Percentiles rank a stretch among this genome's conserved stretches.
phyloP scores from a whole-genome alignment of 2,113 vertebrate species.

The Semnornis frantzii region DNA sequence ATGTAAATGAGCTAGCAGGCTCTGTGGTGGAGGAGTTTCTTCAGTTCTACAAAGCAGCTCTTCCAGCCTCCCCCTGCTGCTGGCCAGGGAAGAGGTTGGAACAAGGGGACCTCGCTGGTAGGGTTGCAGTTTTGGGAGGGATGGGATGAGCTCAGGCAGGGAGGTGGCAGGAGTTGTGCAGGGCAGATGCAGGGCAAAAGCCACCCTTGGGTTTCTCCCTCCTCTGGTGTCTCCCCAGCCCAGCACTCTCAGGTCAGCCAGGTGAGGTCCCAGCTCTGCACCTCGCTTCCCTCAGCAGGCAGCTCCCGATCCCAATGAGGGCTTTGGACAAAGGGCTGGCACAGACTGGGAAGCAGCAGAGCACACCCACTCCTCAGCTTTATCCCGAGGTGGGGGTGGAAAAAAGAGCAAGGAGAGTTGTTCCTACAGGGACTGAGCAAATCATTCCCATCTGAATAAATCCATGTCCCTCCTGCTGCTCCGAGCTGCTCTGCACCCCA shows the following conservation, averaged over 20 bases:
- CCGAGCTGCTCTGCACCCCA: not conserved
- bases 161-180: not conserved
- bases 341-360: fast-evolving
- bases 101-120: not conserved
- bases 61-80: constrained; percentile 5
- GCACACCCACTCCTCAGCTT: fast-evolving
- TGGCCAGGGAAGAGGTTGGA: not conserved
- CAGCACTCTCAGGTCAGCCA: not conserved
- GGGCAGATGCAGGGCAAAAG: not conserved
- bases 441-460: not conserved
- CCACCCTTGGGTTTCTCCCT: not conserved
- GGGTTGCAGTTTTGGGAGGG: fast-evolving
- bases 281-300: not conserved
- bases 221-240: not conserved
- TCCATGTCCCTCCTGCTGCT: not conserved
- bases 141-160: fast-evolving
- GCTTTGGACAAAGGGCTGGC: not conserved
- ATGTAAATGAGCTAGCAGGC: constrained; percentile 94
- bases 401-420: not conserved
- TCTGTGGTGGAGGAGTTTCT: constrained; percentile 60
- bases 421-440: not conserved
- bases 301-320: fast-evolving
- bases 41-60: constrained; percentile 57
- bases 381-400: not conserved
- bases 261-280: not conserved